Base-by-base conservation (phyloP, 2,888 invertebrate genomes). In the Zygothrica quintamaculata region DNA sequence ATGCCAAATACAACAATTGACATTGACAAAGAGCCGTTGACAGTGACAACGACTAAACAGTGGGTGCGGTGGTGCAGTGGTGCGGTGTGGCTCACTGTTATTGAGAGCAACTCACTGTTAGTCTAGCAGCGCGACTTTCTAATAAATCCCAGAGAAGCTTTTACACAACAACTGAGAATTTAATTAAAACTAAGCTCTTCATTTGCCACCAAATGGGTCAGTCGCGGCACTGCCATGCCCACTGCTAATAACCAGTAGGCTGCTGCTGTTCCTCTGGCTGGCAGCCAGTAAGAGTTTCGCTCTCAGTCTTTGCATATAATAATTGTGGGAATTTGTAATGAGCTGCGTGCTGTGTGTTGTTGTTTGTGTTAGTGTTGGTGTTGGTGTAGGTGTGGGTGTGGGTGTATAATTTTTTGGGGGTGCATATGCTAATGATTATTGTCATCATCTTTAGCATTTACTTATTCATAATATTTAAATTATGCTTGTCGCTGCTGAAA, bases 171-270 rank as follows among this genome's bases (percentile, higher is more conserved):
- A 47, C 52, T 58, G 60, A 65, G 79, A 79, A 82, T 82, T 80
- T 82, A 82, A 80, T 80, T 79, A 80, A 82, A 82, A 80, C 77
- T 73, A 80, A 82, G 77, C 79, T 77, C 77, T 74, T 72, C 73
- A 66, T 69, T 79, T 74, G 62, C 25, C 25, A 11, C 3, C 22
- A 25, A 42, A 42, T 39, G 39, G 52, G 46, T 33, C 46, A 43
- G 33, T 34, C 36, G 39, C 42, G 56, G 70, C n/a, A n/a, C 18
- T 22, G 18, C 60, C 56, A 66, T 52, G 55, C 42, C n/a, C 58
- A 33, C 9, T 12, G 40, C 40, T n/a, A n/a, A n/a, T n/a, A n/a
- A n/a, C n/a, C n/a, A n/a, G n/a, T n/a, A n/a, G n/a, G n/a, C n/a
- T n/a, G n/a, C n/a, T n/a, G n/a, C 53, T 48, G 25, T 39, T 25